Evolutionary conservation across 2,888 invertebrate species (phyloP).

Genomic region (Eupithecia tripunctaria): DNA sequence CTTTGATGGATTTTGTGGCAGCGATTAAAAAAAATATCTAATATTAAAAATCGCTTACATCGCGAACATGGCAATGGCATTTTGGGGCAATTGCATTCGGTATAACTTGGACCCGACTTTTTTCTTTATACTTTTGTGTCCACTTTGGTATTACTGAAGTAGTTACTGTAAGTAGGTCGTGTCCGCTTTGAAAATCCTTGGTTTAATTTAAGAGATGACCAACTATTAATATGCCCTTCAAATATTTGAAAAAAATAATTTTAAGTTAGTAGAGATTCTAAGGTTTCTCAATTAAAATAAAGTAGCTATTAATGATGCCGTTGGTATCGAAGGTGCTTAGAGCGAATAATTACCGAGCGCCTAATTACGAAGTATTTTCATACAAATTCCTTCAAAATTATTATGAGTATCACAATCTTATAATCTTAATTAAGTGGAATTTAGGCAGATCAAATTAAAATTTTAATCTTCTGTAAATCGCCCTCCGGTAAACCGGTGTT

Average conservation of each 20-base stretch:
- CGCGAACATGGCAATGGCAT: neutral
- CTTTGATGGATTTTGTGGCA: neutral
- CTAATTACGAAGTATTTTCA: conserved; percentile 69
- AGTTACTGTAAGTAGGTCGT: too few species aligned
- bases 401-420: conserved; percentile 81
- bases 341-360: conserved; percentile 66
- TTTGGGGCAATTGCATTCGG: neutral
- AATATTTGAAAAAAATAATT: neutral
- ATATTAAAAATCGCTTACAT: neutral
- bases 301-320: conserved; percentile 8
- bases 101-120: neutral
- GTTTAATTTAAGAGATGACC: neutral
- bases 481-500: conserved; percentile 56
- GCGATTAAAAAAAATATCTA: neutral
- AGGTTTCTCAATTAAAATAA: neutral
- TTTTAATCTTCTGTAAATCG: conserved; percentile 77
- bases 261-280: neutral
- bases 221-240: neutral
- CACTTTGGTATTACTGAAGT: neutral
- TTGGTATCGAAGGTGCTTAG: conserved; percentile 46
- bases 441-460: conserved; percentile 75
- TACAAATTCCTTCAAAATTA: conserved; percentile 80
- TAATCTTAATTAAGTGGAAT: conserved; percentile 82
- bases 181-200: neutral
- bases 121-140: too few species aligned